Evolutionary conservation across 2,888 invertebrate species (phyloP), one percentile per base, ranked within the genome.

Genomic region (Carpatolechia fugitivella): DNA sequence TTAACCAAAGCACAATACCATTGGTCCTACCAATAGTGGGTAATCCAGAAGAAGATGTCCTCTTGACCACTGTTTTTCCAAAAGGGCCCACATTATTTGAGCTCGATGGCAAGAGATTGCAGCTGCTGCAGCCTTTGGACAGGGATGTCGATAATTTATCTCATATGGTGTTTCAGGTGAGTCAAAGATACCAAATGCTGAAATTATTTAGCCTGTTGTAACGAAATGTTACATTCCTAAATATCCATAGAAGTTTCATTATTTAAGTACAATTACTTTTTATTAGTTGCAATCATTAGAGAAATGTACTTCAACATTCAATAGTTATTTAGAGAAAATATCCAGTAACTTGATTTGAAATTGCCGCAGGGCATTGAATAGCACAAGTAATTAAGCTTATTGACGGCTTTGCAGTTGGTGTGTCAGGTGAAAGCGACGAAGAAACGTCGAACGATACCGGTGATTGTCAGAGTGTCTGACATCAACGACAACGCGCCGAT

Each of bases 401-500:
- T 50, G 33, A 35, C 16, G 61, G 64, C 61, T 71, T 91, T 91
- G 57, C 91, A 96, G 96, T 90, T 97, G 80, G 94, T 95, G 62
- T 97, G 97, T 80, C 95, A 95, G 63, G 93, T 96, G 68, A 94
- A 93, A 85, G 91, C 94, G 51, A 94, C 95, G 44, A 93, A 93
- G 81, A 96, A 95, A 79, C 94, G 95, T 78, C 92, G 95, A 63
- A 96, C 95, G 60, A 95, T 97, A 80, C 97, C 97, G 55, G 94
- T 97, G 67, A 96, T 97, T 76, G 96, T 97, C 64, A 92, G 97
- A 84, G 95, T 97, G 69, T 96, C 96, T 35, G 97, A 97, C 86
- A 93, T 97, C 78, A 97, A 97, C 78, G 97, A 97, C 85, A 97
- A 97, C 84, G 93, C 95, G 52, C 97, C 97, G 29, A 91, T 93